These are phyloP conservation scores for Heliconius himera DNA, from an alignment of 1,140 invertebrate species.

Conservation along the genomic window DNA sequence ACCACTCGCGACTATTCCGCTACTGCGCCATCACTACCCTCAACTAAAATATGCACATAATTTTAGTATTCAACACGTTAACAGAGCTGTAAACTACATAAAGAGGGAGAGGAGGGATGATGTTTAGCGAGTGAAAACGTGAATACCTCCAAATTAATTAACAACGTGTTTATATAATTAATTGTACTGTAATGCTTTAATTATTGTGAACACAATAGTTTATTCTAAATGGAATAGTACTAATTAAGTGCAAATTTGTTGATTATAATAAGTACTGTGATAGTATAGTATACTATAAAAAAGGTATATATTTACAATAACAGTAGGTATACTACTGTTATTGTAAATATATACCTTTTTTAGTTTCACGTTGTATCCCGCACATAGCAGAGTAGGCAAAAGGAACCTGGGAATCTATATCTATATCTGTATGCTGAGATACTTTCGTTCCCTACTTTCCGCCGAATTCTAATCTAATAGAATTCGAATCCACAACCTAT, in stretches of 20 bases:
- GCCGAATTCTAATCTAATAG: too few species aligned
- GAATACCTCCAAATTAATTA: background rate
- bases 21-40: too few species aligned
- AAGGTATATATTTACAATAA: too few species aligned
- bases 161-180: background rate
- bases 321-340: too few species aligned
- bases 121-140: background rate
- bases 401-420: too few species aligned
- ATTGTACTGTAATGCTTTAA: slow-evolving; percentile 13
- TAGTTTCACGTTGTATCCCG: too few species aligned
- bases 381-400: too few species aligned
- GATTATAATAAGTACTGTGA: background rate
- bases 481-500: too few species aligned
- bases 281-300: background rate
- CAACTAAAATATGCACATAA: background rate
- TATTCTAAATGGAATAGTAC: background rate
- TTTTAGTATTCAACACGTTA: background rate
- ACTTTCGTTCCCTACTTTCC: too few species aligned
- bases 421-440: too few species aligned
- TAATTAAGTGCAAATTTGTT: background rate
- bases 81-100: background rate
- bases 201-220: background rate
- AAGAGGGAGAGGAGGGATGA: background rate
- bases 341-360: background rate
- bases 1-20: too few species aligned